Conservation (phyloP, 2,797 vertebrate species). For the Neostethus bicornis region DNA sequence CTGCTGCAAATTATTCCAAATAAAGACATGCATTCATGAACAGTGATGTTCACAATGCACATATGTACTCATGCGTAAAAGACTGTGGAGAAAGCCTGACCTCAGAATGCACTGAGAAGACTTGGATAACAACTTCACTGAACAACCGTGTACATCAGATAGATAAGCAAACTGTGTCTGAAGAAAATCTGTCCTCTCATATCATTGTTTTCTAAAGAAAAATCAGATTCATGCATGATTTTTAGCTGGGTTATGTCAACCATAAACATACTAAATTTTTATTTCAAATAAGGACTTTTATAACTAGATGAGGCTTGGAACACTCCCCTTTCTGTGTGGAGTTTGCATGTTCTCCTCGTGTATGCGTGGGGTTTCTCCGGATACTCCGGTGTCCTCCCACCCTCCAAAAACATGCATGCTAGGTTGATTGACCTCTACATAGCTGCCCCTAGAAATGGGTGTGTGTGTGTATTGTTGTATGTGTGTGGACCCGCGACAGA, state of each 20-base stretch:
- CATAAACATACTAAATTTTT: slow-evolving; percentile 2
- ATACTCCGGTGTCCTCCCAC: no score
- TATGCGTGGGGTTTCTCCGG: no score
- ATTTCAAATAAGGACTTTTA: no score
- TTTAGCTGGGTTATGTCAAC: slow-evolving; percentile 10
- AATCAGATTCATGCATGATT: background rate
- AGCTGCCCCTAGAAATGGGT: no score
- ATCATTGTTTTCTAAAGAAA: background rate
- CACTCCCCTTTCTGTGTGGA: no score
- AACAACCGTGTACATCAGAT: slow-evolving; percentile 8
- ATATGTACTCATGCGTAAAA: slow-evolving; percentile 54
- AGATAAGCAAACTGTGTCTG: slow-evolving; percentile 3
- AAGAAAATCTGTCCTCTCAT: background rate
- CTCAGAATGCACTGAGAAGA: slow-evolving; percentile 30
- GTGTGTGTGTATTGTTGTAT: no score
- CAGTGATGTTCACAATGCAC: slow-evolving; percentile 53
- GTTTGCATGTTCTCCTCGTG: no score
- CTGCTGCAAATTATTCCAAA: slow-evolving; percentile 57
- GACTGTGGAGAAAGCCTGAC: slow-evolving; percentile 26
- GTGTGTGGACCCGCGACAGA: no score
- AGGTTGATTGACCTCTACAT: no score
- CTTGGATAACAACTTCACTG: slow-evolving; percentile 18
- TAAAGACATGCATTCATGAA: slow-evolving; percentile 64
- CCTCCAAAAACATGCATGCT: no score
- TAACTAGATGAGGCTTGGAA: no score